Percentiles rank a stretch among this genome's conserved stretches.
These are phyloP conservation scores for Leptogaster cylindrica DNA, from an alignment of 2,888 invertebrate species.

Conservation along the genomic window DNA sequence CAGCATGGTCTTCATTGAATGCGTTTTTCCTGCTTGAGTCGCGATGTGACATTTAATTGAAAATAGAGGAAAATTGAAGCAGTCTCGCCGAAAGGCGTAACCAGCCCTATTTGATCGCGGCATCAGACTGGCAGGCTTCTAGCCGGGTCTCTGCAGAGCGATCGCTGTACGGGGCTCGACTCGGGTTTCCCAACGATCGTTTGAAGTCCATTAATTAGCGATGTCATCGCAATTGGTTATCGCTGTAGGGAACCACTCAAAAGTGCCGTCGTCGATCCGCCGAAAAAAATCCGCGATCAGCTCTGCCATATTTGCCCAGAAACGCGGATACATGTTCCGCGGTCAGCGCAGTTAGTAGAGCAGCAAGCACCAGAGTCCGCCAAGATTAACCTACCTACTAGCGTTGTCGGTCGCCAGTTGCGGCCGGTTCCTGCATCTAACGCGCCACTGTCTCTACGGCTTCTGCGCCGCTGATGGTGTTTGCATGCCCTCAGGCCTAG, in stretches of 20 bases:
- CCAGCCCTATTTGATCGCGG: conserved; percentile 17
- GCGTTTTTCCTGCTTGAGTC: not conserved
- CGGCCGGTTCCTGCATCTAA: conserved; percentile 36
- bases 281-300: conserved; percentile 29
- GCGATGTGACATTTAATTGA: conserved; percentile 32
- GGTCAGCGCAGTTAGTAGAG: conserved; percentile 37
- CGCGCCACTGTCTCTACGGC: conserved; percentile 37
- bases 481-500: conserved; percentile 52
- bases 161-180: not conserved
- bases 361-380: conserved; percentile 24
- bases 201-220: conserved; percentile 52
- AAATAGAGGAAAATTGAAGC: conserved; percentile 28
- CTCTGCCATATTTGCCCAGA: conserved; percentile 44
- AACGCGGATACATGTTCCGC: conserved; percentile 38
- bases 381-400: conserved; percentile 37
- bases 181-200: conserved; percentile 44
- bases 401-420: conserved; percentile 4
- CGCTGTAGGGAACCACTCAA: conserved; percentile 47
- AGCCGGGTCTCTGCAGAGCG: not conserved
- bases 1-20: not conserved
- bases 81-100: conserved; percentile 28
- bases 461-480: conserved; percentile 36
- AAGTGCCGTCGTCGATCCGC: conserved; percentile 23
- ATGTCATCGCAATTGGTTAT: conserved; percentile 53
- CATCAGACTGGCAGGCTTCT: too few relatives aligned